A percentile compares a stretch with the other conserved stretches of the same genome.
Evolutionary conservation across 2,797 vertebrate species (phyloP).

Genomic region (Cossypha niveicapilla): DNA sequence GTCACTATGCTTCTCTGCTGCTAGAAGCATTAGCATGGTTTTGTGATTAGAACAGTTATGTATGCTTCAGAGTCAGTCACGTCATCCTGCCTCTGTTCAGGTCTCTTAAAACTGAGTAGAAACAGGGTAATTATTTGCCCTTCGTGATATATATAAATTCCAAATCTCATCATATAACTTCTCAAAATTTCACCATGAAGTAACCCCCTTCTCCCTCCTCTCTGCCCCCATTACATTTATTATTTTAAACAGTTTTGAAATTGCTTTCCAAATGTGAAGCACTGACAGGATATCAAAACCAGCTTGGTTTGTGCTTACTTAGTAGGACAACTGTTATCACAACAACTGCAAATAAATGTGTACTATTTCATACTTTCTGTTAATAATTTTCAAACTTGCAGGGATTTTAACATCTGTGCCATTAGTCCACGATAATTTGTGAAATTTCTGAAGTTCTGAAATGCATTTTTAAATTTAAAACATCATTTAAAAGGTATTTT

Average conservation of each 20-base stretch:
- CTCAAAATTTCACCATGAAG: not conserved
- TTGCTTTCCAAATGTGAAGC: conserved; percentile 8
- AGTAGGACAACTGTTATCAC: not conserved
- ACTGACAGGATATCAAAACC: not conserved
- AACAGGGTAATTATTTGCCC: not conserved
- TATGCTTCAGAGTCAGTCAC: not conserved
- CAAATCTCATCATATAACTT: not conserved
- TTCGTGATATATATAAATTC: not conserved
- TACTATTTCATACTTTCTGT: not conserved
- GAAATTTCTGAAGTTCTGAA: not conserved
- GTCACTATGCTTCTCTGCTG: not conserved
- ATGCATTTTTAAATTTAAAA: not conserved
- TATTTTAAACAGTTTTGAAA: not conserved
- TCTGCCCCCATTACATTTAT: not conserved
- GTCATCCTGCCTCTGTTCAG: not conserved
- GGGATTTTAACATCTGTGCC: not conserved
- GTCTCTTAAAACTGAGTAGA: conserved; percentile 12
- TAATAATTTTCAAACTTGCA: not conserved
- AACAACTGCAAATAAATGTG: not conserved
- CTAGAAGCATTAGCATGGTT: not conserved
- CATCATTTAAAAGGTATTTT: not conserved
- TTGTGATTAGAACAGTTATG: not conserved
- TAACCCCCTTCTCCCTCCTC: not conserved
- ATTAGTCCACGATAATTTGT: not conserved
- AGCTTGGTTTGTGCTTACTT: not conserved